Evolutionary conservation across 2,888 invertebrate species (phyloP).

Genomic region (Mimas tiliae): DNA sequence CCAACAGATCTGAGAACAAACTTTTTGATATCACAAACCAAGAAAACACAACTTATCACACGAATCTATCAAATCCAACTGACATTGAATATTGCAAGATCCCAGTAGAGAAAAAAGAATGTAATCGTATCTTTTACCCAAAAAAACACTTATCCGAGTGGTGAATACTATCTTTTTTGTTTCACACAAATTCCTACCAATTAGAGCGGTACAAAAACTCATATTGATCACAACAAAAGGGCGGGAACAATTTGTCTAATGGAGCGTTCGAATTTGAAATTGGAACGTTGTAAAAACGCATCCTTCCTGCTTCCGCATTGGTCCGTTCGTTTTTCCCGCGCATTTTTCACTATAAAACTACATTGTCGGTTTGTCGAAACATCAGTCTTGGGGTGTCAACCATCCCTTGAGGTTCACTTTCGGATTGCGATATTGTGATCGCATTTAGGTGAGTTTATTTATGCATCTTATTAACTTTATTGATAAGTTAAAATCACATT

Average conservation of each 20-base stretch:
- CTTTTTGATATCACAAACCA: neutral
- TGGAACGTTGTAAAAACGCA: conserved; percentile 65
- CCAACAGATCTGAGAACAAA: no score
- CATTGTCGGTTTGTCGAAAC: conserved; percentile 37
- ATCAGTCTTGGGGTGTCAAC: conserved; percentile 62
- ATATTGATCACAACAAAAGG: conserved; percentile 61
- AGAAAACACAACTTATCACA: neutral
- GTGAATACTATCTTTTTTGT: conserved; percentile 5
- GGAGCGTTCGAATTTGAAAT: conserved; percentile 70
- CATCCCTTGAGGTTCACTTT: conserved; percentile 54
- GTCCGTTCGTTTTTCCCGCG: conserved; percentile 62
- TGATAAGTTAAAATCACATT: no score
- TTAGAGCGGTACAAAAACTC: conserved; percentile 46
- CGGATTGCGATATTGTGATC: conserved; percentile 41
- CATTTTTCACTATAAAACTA: conserved; percentile 60
- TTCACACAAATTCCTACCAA: conserved; percentile 30
- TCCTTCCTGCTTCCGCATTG: conserved; percentile 79
- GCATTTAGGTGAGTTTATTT: conserved; percentile 45
- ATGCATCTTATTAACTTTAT: neutral
- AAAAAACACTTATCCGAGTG: conserved; percentile 11
- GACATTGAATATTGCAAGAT: neutral
- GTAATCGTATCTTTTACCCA: neutral
- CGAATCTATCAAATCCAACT: neutral
- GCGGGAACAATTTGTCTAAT: conserved; percentile 72
- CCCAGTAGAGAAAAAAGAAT: neutral